Conservation (phyloP, 2,797 vertebrate species). For the Vultur gryphus region DNA sequence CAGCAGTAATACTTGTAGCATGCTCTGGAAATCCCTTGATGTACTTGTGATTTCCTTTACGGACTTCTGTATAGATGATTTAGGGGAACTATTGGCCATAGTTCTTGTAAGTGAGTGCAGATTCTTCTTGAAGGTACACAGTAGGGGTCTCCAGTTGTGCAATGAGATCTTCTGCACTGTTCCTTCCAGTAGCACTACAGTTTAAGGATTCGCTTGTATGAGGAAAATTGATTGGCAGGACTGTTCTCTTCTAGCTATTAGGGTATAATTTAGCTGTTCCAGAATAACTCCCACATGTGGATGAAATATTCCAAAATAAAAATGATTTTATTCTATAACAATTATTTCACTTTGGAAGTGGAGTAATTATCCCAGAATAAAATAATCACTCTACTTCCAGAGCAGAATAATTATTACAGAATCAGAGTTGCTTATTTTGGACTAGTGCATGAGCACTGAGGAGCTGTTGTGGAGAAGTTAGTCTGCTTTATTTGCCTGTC, state of each 20-base stretch:
- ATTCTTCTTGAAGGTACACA: not conserved
- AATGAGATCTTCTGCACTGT: not conserved
- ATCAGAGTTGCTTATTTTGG: conserved; percentile 46
- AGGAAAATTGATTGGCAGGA: conserved; percentile 57
- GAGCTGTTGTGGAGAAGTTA: not conserved
- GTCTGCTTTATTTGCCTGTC: not conserved
- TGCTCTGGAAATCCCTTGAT: not conserved
- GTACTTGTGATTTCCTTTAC: not conserved
- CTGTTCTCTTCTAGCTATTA: conserved; percentile 36
- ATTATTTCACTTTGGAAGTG: conserved; percentile 56
- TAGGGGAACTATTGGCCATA: not conserved
- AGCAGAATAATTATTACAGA: conserved; percentile 38
- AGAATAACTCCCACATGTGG: conserved; percentile 59
- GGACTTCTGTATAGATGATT: not conserved
- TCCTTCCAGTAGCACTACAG: not conserved
- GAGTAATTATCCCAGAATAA: conserved; percentile 65
- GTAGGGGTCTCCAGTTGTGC: not conserved
- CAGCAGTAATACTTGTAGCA: not conserved
- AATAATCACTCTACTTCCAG: conserved; percentile 39
- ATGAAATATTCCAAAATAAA: conserved; percentile 63
- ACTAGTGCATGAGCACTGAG: not conserved
- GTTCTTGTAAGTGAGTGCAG: not conserved
- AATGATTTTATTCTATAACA: conserved; percentile 58
- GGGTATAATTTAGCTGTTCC: conserved; percentile 63
- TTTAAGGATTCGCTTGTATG: not conserved